phyloP scores from a whole-genome alignment of 2,888 invertebrate species.

The Vesta saturnalis region DNA sequence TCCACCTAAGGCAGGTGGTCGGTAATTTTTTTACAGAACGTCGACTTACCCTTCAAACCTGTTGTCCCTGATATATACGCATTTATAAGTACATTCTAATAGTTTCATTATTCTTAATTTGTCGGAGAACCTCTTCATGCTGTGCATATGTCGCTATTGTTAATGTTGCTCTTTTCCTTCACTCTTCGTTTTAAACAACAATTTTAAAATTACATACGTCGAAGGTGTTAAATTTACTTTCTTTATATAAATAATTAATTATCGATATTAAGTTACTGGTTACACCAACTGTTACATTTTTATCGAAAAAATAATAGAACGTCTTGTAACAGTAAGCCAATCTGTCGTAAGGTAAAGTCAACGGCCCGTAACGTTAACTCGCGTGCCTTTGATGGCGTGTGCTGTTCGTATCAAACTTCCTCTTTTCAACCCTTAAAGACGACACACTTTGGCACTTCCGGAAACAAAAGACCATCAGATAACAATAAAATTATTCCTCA shows the following conservation, averaged over 20 bases:
- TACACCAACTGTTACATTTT: conserved; percentile 52
- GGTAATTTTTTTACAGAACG: conserved; percentile 42
- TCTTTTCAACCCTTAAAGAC: conserved; percentile 25
- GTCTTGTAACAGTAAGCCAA: conserved; percentile 53
- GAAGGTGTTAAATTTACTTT: too few relatives aligned
- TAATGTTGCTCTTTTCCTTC: conserved; percentile 15
- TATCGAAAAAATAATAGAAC: conserved; percentile 41
- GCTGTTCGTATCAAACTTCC: conserved; percentile 37
- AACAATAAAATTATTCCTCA: conserved; percentile 28
- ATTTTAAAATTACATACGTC: background rate
- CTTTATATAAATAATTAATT: too few relatives aligned
- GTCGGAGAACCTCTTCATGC: conserved; percentile 37
- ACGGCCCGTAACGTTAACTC: conserved; percentile 43
- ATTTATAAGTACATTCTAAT: conserved; percentile 42
- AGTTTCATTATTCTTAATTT: conserved; percentile 46
- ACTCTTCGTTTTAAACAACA: conserved; percentile 3
- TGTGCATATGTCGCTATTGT: conserved; percentile 36
- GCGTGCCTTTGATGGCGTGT: conserved; percentile 42
- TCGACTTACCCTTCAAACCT: conserved; percentile 44
- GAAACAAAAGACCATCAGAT: conserved; percentile 33
- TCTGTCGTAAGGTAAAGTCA: conserved; percentile 51
- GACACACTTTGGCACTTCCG: conserved; percentile 37
- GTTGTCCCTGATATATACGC: conserved; percentile 40
- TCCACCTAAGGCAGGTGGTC: conserved; percentile 48
- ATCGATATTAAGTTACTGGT: conserved; percentile 48